These are phyloP conservation scores for Anser brachyrhynchus DNA, from an alignment of 2,113 vertebrate genomes.

Conservation along the genomic window DNA sequence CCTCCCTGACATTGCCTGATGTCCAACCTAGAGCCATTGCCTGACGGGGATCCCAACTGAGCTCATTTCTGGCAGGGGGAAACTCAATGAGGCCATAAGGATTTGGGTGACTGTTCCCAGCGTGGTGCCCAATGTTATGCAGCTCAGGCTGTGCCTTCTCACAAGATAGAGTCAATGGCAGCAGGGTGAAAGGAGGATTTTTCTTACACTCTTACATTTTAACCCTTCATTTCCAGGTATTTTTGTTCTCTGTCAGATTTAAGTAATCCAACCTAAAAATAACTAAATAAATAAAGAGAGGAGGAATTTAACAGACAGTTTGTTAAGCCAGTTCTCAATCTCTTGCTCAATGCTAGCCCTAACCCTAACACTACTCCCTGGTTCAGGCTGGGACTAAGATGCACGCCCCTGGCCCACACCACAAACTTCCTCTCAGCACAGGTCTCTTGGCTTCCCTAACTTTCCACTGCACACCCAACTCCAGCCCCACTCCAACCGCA, in stretches of 20 bases:
- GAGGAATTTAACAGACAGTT: slow-evolving; percentile 7
- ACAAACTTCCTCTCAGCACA: background rate
- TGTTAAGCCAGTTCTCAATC: background rate
- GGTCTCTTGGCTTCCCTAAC: background rate
- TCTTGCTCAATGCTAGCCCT: background rate
- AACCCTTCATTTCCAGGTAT: background rate
- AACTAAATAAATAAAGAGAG: background rate
- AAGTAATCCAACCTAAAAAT: slow-evolving; percentile 20
- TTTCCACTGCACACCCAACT: background rate
- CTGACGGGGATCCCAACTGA: background rate
- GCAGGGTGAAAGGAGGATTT: background rate
- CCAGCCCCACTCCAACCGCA: background rate
- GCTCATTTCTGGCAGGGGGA: background rate
- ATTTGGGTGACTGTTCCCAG: background rate
- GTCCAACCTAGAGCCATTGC: background rate
- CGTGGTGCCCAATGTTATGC: background rate
- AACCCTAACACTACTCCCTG: background rate
- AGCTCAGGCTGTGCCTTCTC: background rate
- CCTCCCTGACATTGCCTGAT: background rate
- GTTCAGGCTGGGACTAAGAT: background rate
- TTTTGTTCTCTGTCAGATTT: background rate
- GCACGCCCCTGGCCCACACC: background rate
- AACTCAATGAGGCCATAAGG: background rate
- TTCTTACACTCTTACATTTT: slow-evolving; percentile 14
- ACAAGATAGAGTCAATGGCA: background rate